Percentiles rank a stretch among this genome's conserved stretches.
phyloP scores from a whole-genome alignment of 2,797 vertebrate genomes.

The Heterohyrax brucei region DNA sequence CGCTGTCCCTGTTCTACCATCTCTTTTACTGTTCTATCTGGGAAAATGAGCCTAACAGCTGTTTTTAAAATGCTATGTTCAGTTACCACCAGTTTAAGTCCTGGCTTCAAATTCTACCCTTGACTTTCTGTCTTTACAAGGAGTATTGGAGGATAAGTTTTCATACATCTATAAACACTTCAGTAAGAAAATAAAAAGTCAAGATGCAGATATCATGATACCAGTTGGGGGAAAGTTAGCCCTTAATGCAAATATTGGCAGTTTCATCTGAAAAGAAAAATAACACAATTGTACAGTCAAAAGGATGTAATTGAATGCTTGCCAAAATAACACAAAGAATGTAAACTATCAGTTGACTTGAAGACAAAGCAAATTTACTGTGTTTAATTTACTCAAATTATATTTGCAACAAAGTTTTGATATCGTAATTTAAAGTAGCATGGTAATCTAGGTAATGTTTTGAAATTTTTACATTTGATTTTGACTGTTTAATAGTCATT shows the following conservation, averaged over 20 bases:
- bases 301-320: conserved; percentile 19
- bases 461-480: conserved; percentile 13
- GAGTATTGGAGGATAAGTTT: conserved; percentile 43
- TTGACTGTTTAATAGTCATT: conserved; percentile 1
- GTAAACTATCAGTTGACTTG: not conserved
- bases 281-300: not conserved
- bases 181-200: not conserved
- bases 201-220: not conserved
- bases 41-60: conserved; percentile 1
- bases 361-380: conserved; percentile 31
- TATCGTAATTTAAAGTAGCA: conserved; percentile 8
- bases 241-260: not conserved
- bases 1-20: not conserved
- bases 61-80: not conserved
- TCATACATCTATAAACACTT: not conserved
- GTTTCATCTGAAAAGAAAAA: conserved; percentile 36
- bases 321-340: not conserved
- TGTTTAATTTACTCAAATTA: conserved; percentile 23
- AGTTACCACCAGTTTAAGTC: not conserved
- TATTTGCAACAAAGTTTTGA: not conserved
- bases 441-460: conserved; percentile 45
- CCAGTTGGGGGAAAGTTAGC: not conserved
- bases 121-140: conserved; percentile 23
- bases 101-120: not conserved
- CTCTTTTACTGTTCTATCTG: not conserved